These are phyloP conservation scores for Parasteatoda tepidariorum DNA, from an alignment of 1,140 invertebrate species.

Conservation along the genomic window DNA sequence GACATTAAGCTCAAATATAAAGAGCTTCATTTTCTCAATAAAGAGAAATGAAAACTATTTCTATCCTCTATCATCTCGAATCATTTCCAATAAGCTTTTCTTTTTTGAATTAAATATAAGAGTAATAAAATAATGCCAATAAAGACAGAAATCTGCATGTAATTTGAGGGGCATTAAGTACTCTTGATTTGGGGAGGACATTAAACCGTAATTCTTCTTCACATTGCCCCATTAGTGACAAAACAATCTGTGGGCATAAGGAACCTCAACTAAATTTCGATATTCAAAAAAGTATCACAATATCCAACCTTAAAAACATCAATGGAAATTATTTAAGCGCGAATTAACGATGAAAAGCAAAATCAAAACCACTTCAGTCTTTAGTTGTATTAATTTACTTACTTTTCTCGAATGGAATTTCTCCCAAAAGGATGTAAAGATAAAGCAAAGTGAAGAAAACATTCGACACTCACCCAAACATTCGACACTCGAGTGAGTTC, in stretches of 20 bases:
- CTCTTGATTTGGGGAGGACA: conserved; percentile 48
- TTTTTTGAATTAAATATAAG: conserved; percentile 14
- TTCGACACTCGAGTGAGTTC: neutral
- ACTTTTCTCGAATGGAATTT: too few species aligned
- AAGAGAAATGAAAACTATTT: neutral
- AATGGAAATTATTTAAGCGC: neutral
- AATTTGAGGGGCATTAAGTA: conserved; percentile 48
- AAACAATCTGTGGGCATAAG: conserved; percentile 42
- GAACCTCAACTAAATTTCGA: conserved; percentile 18
- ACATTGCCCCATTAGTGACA: conserved; percentile 51
- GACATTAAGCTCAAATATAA: too few species aligned
- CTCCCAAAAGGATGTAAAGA: neutral
- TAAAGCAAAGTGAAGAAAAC: neutral
- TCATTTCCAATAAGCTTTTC: conserved; percentile 5
- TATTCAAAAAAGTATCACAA: conserved; percentile 39
- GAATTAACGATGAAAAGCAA: neutral
- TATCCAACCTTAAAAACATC: neutral
- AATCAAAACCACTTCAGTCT: neutral
- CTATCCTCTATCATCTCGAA: neutral
- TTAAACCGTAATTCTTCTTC: conserved; percentile 58
- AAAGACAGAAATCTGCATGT: conserved; percentile 45
- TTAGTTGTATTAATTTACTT: neutral
- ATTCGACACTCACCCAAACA: neutral
- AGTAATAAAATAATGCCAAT: conserved; percentile 53
- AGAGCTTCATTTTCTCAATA: too few species aligned